Conservation (phyloP, 2,113 vertebrate genomes). For the Isurus oxyrinchus region DNA sequence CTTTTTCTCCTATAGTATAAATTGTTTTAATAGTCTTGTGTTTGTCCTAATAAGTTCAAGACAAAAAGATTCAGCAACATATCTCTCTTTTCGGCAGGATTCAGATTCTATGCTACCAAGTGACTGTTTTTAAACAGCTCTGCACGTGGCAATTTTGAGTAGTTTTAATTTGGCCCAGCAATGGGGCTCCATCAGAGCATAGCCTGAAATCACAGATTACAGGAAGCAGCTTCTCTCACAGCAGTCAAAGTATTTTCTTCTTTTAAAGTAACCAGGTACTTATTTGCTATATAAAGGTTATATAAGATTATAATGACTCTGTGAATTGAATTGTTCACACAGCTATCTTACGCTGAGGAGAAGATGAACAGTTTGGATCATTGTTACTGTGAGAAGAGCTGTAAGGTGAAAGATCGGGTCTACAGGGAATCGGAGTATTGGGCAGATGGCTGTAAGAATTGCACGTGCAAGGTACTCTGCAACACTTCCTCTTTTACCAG, state of each 20-base stretch:
- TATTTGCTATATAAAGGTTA: not conserved
- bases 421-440: conserved; percentile 91
- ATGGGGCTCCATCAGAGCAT: not conserved
- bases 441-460: conserved; percentile 96
- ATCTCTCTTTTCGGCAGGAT: too few species aligned
- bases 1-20: too few species aligned
- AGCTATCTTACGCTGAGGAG: conserved; percentile 93
- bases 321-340: conserved; percentile 46
- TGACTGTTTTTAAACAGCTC: too few species aligned
- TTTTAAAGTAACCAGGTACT: not conserved
- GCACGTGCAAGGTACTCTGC: conserved; percentile 84
- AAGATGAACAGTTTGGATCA: conserved; percentile 94
- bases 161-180: not conserved
- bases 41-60: too few species aligned
- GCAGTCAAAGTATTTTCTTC: not conserved
- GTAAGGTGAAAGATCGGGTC: conserved; percentile 79
- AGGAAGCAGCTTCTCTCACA: not conserved
- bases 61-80: too few species aligned
- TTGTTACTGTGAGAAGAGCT: conserved; percentile 96
- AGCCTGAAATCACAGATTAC: not conserved
- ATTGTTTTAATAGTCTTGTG: too few species aligned
- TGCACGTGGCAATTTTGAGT: not conserved
- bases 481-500: conserved; percentile 39
- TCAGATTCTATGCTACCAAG: too few species aligned
- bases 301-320: not conserved